Evolutionary conservation across 1,140 invertebrate species (phyloP), one percentile per base, ranked within the genome.

Genomic region (Dendrolimus kikuchii): DNA sequence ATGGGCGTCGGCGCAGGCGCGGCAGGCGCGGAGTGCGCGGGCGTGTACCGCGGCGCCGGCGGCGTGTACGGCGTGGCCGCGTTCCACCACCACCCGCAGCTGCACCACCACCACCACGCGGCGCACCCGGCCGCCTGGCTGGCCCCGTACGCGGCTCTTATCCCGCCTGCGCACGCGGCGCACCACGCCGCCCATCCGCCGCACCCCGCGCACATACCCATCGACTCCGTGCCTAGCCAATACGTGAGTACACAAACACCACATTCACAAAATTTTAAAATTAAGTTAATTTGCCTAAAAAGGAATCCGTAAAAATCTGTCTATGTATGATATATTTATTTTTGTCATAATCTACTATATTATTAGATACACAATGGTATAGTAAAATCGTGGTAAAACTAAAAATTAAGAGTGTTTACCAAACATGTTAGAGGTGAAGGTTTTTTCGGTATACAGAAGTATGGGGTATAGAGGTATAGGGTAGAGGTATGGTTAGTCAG

Each of bases 141-240:
- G 51, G 75, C 81, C 51, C 81, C 82, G 37, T 86, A 86, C 69
- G 81, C 82, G 45, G 67, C 83, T 43, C 75, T 81, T 38, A 59
- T 86, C 7, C 78, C 82, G 56, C 82, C 79, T 37, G 68, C 77
- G 50, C 81, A 75, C 53, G 73, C 78, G 49, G 60, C 72, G 51
- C 82, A 77, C 66, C 82, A 83, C 70, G 60, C 83, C 4, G 68
- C 78, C 10, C 80, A 83, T 55, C 64, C 75, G 5, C 65, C 79
- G 23, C 85, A 85, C 57, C 80, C 77, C 39, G 48, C 66, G 37
- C 76, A 77, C 47, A 74, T 86, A 71, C 80, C 81, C 62, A 82
- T 88, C 57, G 86, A 88, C 61, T 74, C 85, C 47, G 84, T 88
- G 64, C 81, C 81, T 76, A 79, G 71, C 74, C 82, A 86, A 86